These are phyloP conservation scores for Trachymyrmex septentrionalis DNA, from an alignment of 1,140 invertebrate genomes.

Conservation along the genomic window DNA sequence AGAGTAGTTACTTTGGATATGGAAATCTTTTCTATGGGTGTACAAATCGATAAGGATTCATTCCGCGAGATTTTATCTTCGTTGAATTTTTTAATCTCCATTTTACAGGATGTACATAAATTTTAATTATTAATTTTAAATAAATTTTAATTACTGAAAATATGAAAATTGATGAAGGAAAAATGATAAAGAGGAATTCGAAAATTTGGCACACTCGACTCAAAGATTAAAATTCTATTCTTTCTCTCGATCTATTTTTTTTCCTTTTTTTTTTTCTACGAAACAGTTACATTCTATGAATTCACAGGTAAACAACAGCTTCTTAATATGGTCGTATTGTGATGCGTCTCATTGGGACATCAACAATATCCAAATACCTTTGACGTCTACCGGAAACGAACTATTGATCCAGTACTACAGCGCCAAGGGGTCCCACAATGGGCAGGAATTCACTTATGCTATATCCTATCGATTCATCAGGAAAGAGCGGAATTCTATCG, in stretches of 20 bases:
- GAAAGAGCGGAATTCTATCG: slow-evolving; percentile 75
- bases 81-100: too few relatives aligned
- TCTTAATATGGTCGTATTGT: slow-evolving; percentile 82
- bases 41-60: too few relatives aligned
- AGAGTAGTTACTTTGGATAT: too few relatives aligned
- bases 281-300: not conserved
- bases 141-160: not conserved
- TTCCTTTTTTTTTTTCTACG: not conserved
- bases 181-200: not conserved
- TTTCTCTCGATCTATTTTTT: too few relatives aligned
- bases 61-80: too few relatives aligned
- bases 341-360: slow-evolving; percentile 81
- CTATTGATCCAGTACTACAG: slow-evolving; percentile 82
- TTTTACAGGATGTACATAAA: too few relatives aligned
- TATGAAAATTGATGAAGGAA: not conserved
- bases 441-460: slow-evolving; percentile 81
- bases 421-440: slow-evolving; percentile 80
- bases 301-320: slow-evolving; percentile 75
- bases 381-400: slow-evolving; percentile 77
- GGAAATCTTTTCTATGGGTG: too few relatives aligned
- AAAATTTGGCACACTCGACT: not conserved
- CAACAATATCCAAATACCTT: slow-evolving; percentile 81
- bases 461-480: slow-evolving; percentile 81
- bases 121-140: not conserved
- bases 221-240: not conserved